A percentile compares a stretch with the other conserved stretches of the same genome.
Evolutionary conservation across 2,888 invertebrate genomes (phyloP).

Genomic region (Lampropteryx suffumata): DNA sequence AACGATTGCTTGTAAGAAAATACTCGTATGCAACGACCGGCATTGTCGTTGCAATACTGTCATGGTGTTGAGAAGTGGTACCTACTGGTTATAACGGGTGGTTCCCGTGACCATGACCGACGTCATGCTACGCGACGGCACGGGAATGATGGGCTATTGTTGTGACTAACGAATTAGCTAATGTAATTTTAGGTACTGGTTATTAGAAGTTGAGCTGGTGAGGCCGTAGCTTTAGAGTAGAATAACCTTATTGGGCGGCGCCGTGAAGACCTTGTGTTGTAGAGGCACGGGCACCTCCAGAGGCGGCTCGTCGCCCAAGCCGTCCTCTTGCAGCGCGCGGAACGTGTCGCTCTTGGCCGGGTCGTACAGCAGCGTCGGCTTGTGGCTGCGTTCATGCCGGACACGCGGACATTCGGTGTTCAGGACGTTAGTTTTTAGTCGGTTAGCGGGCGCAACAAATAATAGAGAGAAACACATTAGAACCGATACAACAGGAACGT

Average conservation of each 20-base stretch:
- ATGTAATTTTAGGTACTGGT: no score
- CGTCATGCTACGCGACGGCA: no score
- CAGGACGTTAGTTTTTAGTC: constrained; percentile 76
- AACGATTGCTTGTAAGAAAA: no score
- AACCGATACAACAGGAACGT: constrained; percentile 49
- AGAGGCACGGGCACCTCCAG: constrained; percentile 88
- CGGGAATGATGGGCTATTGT: no score
- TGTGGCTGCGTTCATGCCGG: constrained; percentile 69
- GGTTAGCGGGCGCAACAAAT: constrained; percentile 78
- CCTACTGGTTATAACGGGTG: no score
- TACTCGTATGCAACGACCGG: no score
- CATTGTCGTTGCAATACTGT: no score
- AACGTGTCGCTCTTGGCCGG: constrained; percentile 94
- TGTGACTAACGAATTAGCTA: no score
- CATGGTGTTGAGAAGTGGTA: no score
- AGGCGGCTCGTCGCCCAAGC: constrained; percentile 84
- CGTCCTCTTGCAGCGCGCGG: constrained; percentile 92
- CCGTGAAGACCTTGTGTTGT: constrained; percentile 89
- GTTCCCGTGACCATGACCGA: no score
- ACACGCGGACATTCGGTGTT: constrained; percentile 40
- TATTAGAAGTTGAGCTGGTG: no score
- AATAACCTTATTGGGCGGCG: constrained; percentile 84
- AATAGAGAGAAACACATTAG: constrained; percentile 67
- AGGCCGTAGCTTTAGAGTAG: no score
- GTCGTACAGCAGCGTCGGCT: constrained; percentile 91